Evolutionary conservation across 2,113 vertebrate genomes (phyloP), one percentile per base, ranked within the genome.

Genomic region (Triplophysa dalaica): DNA sequence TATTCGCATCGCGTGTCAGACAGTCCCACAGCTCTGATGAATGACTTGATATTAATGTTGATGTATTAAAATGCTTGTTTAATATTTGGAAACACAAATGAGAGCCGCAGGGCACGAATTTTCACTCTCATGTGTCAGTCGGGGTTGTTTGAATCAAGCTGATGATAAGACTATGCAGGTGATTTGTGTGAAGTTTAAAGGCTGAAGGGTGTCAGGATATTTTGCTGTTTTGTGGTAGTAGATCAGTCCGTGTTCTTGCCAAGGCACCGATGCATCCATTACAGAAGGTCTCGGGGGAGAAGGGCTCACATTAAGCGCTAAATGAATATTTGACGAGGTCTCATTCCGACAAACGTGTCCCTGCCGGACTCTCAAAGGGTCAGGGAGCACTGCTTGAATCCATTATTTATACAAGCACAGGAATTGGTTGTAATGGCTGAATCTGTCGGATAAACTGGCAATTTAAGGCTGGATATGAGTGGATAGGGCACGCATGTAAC

Each of bases 281-380:
- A 92, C 94, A 89, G 90, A 73, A 78, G 60, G 92, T 96, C 96
- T 94, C 96, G 86, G 88, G 96, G 96, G 96, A 91, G 88, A 92
- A 90, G 87, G 89, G 94, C 95, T 97, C 95, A 94, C 95, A 96
- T 95, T 96, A 97, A 95, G 94, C 94, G 94, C 95, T 95, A 95
- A 96, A 98, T 98, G 96, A 98, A 98, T 98, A 98, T 98, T 98
- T 98, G 95, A 98, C 95, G 96, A 96, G 96, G 93, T 91, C 93
- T 95, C 93, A 94, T 96, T 95, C 95, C 94, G 91, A 91, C 93
- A 94, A 94, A 94, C 92, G 93, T 91, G 92, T 94, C 94, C 93
- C 94, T 92, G 92, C 90, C 92, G 95, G 95, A 96, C 95, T 93
- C 93, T 93, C 90, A 89, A 91, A 92, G 94, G 96, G 95, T 96